A percentile compares a stretch with the other conserved stretches of the same genome.
Conservation (phyloP, 1,140 invertebrate genomes). For the Dryas iulia region DNA sequence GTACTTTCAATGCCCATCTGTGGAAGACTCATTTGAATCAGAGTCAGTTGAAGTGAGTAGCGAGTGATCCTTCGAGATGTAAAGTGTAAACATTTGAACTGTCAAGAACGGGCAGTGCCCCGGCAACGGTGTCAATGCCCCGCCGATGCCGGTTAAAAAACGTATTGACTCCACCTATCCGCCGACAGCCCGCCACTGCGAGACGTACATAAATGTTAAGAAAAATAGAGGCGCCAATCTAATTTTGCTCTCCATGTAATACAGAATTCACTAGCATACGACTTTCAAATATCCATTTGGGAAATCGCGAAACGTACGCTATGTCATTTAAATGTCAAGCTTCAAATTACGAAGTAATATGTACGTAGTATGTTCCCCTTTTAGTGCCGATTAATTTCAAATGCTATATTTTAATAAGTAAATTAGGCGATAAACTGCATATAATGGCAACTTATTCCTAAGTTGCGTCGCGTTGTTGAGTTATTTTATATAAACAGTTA, state of each 20-base stretch:
- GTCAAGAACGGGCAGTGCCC: conserved; percentile 78
- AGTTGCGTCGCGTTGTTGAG: too few relatives aligned
- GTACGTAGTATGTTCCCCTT: background rate
- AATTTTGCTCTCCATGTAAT: conserved; percentile 12
- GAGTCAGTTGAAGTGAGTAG: conserved; percentile 47
- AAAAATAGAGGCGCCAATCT: conserved; percentile 41
- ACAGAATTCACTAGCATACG: background rate
- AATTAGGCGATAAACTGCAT: background rate
- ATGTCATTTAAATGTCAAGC: too few relatives aligned
- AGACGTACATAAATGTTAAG: conserved; percentile 46
- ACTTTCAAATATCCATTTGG: background rate
- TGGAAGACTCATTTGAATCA: conserved; percentile 15
- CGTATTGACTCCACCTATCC: conserved; percentile 68
- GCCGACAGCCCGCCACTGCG: conserved; percentile 29
- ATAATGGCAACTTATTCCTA: too few relatives aligned
- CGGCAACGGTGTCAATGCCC: conserved; percentile 74
- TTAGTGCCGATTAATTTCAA: background rate
- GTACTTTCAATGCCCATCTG: conserved; percentile 17
- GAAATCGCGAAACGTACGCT: background rate
- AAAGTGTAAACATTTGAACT: conserved; percentile 78
- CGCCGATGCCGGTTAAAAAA: conserved; percentile 74
- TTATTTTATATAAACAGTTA: background rate
- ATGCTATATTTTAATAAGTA: background rate
- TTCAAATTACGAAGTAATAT: background rate
- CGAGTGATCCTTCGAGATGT: conserved; percentile 66